These are phyloP conservation scores for Leptogaster cylindrica DNA, from an alignment of 2,888 invertebrate species.

Conservation along the genomic window DNA sequence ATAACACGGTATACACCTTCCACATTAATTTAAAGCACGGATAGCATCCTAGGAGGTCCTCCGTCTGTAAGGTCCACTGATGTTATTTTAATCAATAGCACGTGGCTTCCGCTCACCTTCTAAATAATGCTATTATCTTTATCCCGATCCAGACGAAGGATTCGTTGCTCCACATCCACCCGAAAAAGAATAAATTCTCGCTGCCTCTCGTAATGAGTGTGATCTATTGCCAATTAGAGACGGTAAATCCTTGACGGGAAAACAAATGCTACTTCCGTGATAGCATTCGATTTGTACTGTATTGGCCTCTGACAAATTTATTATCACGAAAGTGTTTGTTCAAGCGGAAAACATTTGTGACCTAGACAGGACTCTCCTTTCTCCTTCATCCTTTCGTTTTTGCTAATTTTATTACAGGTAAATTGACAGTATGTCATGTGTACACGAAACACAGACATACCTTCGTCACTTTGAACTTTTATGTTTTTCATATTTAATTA, in stretches of 20 bases:
- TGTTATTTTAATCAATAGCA: conserved; percentile 32
- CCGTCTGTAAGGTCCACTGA: neutral
- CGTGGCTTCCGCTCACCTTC: conserved; percentile 23
- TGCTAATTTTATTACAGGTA: conserved; percentile 14
- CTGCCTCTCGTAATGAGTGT: conserved; percentile 32
- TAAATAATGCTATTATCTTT: conserved; percentile 27
- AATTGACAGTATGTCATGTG: neutral
- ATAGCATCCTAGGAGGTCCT: no score
- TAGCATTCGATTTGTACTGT: conserved; percentile 30
- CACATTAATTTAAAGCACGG: no score
- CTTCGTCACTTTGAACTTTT: conserved; percentile 8
- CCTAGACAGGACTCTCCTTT: neutral
- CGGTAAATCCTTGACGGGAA: neutral
- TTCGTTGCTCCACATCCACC: neutral
- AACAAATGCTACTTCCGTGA: conserved; percentile 32
- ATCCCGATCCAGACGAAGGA: neutral
- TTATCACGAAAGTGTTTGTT: conserved; percentile 7
- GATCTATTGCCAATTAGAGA: conserved; percentile 35
- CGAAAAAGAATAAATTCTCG: conserved; percentile 24
- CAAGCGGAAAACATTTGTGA: neutral
- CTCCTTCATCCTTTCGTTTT: neutral
- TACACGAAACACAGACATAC: neutral
- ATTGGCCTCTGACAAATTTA: conserved; percentile 26
- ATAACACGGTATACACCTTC: no score
- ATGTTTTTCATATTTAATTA: neutral